Evolutionary conservation across 2,797 vertebrate species (phyloP).

Genomic region (Atherinosoma microstoma): DNA sequence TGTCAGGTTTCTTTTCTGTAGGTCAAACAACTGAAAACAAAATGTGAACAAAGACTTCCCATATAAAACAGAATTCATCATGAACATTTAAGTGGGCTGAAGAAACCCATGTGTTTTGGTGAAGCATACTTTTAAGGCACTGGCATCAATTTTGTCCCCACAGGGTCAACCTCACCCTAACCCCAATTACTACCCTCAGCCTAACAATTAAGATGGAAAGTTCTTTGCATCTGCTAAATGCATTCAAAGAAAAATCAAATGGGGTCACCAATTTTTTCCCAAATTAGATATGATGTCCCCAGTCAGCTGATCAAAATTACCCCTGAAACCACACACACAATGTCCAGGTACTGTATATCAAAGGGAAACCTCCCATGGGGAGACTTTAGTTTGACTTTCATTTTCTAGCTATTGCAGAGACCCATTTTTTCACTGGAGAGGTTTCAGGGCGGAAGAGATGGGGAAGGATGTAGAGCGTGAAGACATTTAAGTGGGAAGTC

Average conservation of each 20-base stretch:
- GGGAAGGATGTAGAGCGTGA: conserved; percentile 76
- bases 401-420: conserved; percentile 48
- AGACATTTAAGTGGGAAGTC: conserved; percentile 63
- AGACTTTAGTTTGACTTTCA: conserved; percentile 58
- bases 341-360: conserved; percentile 26
- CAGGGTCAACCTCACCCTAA: conserved; percentile 29
- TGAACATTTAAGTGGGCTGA: neutral
- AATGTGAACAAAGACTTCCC: neutral
- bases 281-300: conserved; percentile 42
- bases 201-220: conserved; percentile 37
- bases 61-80: neutral
- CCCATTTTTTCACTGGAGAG: conserved; percentile 35
- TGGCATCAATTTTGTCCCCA: conserved; percentile 21
- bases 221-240: conserved; percentile 21
- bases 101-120: neutral
- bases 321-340: conserved; percentile 3
- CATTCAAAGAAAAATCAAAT: conserved; percentile 30
- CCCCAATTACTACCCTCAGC: conserved; percentile 62
- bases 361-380: conserved; percentile 21
- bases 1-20: too few species aligned
- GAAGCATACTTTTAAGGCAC: conserved; percentile 3
- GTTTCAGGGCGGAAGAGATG: conserved; percentile 66
- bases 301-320: conserved; percentile 31
- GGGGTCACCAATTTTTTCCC: conserved; percentile 36
- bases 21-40: neutral